A percentile compares a stretch with the other conserved stretches of the same genome.
Conservation (phyloP, 2,797 vertebrate genomes). For the Rhincodon typus region DNA sequence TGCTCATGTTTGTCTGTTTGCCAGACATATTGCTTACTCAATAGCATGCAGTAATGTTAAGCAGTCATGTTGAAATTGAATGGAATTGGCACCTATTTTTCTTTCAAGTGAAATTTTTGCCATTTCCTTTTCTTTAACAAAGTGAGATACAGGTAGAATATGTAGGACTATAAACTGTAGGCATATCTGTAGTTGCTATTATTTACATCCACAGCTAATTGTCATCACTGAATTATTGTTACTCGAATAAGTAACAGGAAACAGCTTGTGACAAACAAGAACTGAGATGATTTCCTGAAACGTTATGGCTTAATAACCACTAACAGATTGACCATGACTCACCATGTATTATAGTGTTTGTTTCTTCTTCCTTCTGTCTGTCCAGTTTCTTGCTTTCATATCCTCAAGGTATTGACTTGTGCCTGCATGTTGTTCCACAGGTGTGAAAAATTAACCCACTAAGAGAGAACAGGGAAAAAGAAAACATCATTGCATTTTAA, state of each 20-base stretch:
- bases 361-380: too few relatives aligned
- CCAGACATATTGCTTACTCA: neutral
- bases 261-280: neutral
- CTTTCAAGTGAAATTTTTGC: neutral
- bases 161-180: neutral
- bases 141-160: neutral
- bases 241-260: neutral
- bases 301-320: neutral
- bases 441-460: too few relatives aligned
- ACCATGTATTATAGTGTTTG: too few relatives aligned
- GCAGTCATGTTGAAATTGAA: neutral
- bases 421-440: too few relatives aligned
- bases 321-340: too few relatives aligned
- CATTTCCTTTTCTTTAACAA: neutral
- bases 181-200: neutral
- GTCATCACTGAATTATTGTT: neutral
- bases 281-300: neutral
- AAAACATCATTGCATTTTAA: too few relatives aligned
- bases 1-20: neutral
- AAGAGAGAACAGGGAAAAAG: too few relatives aligned
- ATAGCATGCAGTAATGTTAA: neutral
- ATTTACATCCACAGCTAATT: neutral
- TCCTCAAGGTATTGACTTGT: too few relatives aligned
- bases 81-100: neutral
- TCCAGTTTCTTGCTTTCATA: too few relatives aligned